Conservation (phyloP, 1,140 invertebrate species). For the Drosophila gunungcola region DNA sequence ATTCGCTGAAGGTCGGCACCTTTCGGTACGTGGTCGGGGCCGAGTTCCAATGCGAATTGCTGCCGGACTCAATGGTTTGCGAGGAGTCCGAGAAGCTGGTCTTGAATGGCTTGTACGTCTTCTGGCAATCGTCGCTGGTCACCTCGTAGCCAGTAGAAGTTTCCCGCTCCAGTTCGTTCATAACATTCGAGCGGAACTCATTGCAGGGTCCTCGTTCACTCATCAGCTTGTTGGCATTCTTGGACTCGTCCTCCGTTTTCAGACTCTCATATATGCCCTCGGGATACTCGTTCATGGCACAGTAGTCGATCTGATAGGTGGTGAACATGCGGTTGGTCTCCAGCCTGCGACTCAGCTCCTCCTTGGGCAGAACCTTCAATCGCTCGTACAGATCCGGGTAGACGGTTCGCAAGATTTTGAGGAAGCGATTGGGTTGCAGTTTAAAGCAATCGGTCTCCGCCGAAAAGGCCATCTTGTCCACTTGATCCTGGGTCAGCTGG, state of each 20-base stretch:
- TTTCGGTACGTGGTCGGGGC: slow-evolving; percentile 65
- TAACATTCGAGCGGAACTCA: slow-evolving; percentile 73
- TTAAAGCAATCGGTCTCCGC: slow-evolving; percentile 68
- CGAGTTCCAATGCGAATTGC: slow-evolving; percentile 74
- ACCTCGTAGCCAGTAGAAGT: slow-evolving; percentile 39
- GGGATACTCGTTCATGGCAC: slow-evolving; percentile 85
- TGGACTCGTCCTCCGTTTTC: slow-evolving; percentile 70
- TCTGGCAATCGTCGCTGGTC: slow-evolving; percentile 56
- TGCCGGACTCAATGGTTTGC: slow-evolving; percentile 68
- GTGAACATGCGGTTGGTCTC: slow-evolving; percentile 86
- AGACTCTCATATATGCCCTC: slow-evolving; percentile 80
- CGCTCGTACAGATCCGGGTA: slow-evolving; percentile 86
- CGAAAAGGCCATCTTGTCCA: slow-evolving; percentile 65
- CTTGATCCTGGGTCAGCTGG: slow-evolving; percentile 57
- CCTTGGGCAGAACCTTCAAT: slow-evolving; percentile 84
- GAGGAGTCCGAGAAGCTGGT: slow-evolving; percentile 70
- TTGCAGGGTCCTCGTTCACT: slow-evolving; percentile 54
- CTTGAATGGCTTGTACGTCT: slow-evolving; percentile 77
- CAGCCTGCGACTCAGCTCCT: slow-evolving; percentile 85
- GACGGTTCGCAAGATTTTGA: slow-evolving; percentile 74
- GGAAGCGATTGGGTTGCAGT: slow-evolving; percentile 77
- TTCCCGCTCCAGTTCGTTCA: slow-evolving; percentile 70
- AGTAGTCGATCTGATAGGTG: slow-evolving; percentile 87
- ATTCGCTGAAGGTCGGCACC: slow-evolving; percentile 70
- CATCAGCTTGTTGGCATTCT: slow-evolving; percentile 66